A percentile compares a stretch with the other conserved stretches of the same genome.
Evolutionary conservation across 2,888 invertebrate genomes (phyloP).

Genomic region (Dasypogon diadema): DNA sequence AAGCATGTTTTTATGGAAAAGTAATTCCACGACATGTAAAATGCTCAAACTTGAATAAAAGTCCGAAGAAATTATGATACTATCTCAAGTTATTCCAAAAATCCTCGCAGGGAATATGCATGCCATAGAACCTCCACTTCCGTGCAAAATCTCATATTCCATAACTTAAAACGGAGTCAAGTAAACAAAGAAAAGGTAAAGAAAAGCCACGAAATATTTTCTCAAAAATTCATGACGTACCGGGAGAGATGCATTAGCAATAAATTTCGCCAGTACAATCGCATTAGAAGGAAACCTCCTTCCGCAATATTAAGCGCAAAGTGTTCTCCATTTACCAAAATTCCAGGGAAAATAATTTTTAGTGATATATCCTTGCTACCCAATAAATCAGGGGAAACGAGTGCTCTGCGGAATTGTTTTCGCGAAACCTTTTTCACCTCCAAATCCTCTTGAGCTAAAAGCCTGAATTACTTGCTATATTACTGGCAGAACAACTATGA

Average conservation of each 20-base stretch:
- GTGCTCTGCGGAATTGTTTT: slow-evolving; percentile 37
- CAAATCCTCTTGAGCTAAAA: slow-evolving; percentile 38
- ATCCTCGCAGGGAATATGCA: too few species aligned
- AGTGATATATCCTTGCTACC: slow-evolving; percentile 20
- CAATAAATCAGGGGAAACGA: slow-evolving; percentile 45
- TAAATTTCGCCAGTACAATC: neutral
- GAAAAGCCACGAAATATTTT: neutral
- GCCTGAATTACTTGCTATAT: slow-evolving; percentile 46
- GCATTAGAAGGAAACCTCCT: neutral
- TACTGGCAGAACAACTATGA: slow-evolving; percentile 36
- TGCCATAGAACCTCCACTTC: too few species aligned
- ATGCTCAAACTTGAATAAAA: too few species aligned
- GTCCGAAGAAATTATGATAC: too few species aligned
- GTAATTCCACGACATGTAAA: too few species aligned
- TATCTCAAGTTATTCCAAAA: too few species aligned
- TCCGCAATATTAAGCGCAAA: neutral
- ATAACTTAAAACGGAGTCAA: too few species aligned
- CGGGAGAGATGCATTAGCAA: neutral
- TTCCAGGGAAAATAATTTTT: slow-evolving; percentile 26
- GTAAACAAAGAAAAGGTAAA: too few species aligned
- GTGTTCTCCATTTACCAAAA: slow-evolving; percentile 9
- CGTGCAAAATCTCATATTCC: too few species aligned
- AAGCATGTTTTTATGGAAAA: too few species aligned
- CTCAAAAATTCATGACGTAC: neutral
- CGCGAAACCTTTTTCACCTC: slow-evolving; percentile 30